Base-by-base conservation (phyloP, 2,888 invertebrate genomes). In the Ditula angustiorana region DNA sequence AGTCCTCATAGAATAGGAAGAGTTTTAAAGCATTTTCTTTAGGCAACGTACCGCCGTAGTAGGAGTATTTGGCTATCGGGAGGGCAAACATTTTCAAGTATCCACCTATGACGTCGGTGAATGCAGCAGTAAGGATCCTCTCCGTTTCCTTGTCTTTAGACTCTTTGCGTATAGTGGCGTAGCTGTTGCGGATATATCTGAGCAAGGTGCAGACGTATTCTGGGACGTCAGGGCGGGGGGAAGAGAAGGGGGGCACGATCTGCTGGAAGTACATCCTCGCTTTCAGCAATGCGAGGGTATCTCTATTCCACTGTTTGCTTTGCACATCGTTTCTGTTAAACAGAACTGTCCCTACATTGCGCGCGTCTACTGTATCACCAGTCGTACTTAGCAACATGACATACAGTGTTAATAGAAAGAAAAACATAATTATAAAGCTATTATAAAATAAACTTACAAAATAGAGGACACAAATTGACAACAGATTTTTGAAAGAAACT, bases 21-120 rank as follows among this genome's bases (percentile, higher is more conserved):
- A 95, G 76, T 73, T 92, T 94, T n/a, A 90, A 75, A 21, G 94
- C 93, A 50, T 93, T 93, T 0, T 87, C 80, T 75, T 93, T 94
- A 41, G 93, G 88, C 0, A 95, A 84, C 10, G 91, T 89, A 0
- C 95, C 96, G 4, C 94, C 94, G 70, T 96, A 96, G 81, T 92
- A 96, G 0, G 94, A 92, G 50, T 93, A 88, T 73, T 94, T 94
- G 0, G 94, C 93, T 0, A 94, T 79, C 0, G 96, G 95, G 10
- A 95, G 74, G 8, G 94, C 87, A 78, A 94, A 94, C 49, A 91
- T 86, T 73, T 94, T 93, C 23, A 96, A 80, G 74, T 95, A 95
- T 11, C 95, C 95, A 37, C 95, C 95, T 71, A 94, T 72, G 46
- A 83, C 85, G 70, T 93, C 94, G 5, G 92, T 92, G 0, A 94